phyloP scores from a whole-genome alignment of 2,888 invertebrate species.

The Caprella mutica region DNA sequence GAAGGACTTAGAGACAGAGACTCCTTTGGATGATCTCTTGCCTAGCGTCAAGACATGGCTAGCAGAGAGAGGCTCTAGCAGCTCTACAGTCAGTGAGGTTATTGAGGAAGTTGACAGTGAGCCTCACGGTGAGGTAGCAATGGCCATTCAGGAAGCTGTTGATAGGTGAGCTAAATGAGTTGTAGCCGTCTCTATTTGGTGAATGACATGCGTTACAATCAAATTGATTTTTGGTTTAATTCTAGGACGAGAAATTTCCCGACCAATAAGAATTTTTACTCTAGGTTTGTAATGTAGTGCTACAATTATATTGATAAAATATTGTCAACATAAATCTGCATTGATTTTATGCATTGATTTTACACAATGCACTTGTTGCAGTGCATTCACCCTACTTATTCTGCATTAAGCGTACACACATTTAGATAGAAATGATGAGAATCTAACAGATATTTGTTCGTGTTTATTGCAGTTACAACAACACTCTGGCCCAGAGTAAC shows the following conservation, averaged over 20 bases:
- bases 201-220: too few relatives aligned
- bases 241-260: too few relatives aligned
- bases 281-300: too few relatives aligned
- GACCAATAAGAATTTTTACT: too few relatives aligned
- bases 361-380: too few relatives aligned
- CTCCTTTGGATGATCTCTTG: constrained; percentile 8
- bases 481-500: constrained; percentile 66
- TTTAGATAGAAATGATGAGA: too few relatives aligned
- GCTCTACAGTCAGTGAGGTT: constrained; percentile 11
- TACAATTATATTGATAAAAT: too few relatives aligned
- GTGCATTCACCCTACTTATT: too few relatives aligned
- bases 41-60: constrained; percentile 5
- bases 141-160: constrained; percentile 70
- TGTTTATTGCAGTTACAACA: constrained; percentile 45
- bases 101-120: constrained; percentile 7
- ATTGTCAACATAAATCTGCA: too few relatives aligned
- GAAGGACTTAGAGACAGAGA: constrained; percentile 11
- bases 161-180: constrained; percentile 41
- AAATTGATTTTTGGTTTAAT: too few relatives aligned
- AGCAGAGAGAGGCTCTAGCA: constrained; percentile 4
- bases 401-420: too few relatives aligned
- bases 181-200: neutral
- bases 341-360: too few relatives aligned
- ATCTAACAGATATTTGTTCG: neutral
- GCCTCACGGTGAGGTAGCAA: constrained; percentile 42